Evolutionary conservation across 2,888 invertebrate genomes (phyloP).

Genomic region (Nymphalis urticae): DNA sequence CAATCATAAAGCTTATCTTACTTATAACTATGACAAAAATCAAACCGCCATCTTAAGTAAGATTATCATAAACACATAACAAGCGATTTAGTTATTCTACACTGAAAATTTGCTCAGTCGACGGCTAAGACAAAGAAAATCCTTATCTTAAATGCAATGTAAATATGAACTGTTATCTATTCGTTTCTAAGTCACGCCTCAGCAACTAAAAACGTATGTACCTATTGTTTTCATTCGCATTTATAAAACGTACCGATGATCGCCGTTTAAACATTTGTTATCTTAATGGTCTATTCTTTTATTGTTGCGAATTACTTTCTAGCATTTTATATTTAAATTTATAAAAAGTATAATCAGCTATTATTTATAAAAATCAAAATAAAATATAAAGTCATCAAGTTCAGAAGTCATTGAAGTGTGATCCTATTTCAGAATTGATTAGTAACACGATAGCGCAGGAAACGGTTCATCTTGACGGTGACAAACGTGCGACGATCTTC

Average conservation of each 20-base stretch:
- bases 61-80: constrained; percentile 1
- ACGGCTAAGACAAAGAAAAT: constrained; percentile 25
- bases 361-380: background rate
- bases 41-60: background rate
- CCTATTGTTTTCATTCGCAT: constrained; percentile 25
- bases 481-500: constrained; percentile 31
- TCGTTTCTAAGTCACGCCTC: constrained; percentile 34
- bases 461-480: constrained; percentile 35
- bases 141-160: constrained; percentile 35
- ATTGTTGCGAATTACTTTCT: constrained; percentile 3
- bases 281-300: constrained; percentile 16
- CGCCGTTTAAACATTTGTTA: constrained; percentile 22
- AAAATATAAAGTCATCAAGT: constrained; percentile 8
- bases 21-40: background rate
- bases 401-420: constrained; percentile 24
- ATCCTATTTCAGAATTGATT: constrained; percentile 37
- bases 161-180: constrained; percentile 38
- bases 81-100: constrained; percentile 8
- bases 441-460: constrained; percentile 35
- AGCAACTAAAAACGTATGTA: constrained; percentile 15
- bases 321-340: constrained; percentile 2
- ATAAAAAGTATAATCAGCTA: background rate
- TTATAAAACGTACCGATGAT: constrained; percentile 13
- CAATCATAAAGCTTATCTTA: background rate
- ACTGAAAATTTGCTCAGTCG: constrained; percentile 21